These are phyloP conservation scores for Mesochorus sp. DNA, from an alignment of 2,888 invertebrate species.

Conservation along the genomic window DNA sequence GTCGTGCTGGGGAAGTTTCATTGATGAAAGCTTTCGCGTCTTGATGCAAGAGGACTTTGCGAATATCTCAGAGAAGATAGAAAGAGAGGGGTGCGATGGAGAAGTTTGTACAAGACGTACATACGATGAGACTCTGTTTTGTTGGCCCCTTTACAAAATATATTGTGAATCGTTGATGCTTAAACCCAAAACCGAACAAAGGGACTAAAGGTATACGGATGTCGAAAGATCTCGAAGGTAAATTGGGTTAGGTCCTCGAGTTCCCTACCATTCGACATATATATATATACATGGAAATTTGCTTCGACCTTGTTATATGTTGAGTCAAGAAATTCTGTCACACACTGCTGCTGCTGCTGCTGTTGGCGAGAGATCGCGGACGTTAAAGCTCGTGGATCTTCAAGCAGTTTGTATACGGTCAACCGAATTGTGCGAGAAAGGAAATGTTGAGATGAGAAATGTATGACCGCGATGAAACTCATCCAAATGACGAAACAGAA, in stretches of 20 bases:
- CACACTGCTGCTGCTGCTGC: background rate
- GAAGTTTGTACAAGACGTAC: conserved; percentile 12
- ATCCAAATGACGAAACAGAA: conserved; percentile 14
- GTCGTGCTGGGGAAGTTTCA: conserved; percentile 71
- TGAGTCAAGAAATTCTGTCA: conserved; percentile 16
- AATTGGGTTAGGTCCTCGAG: background rate
- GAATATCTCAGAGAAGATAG: conserved; percentile 37
- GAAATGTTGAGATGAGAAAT: conserved; percentile 48
- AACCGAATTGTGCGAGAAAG: conserved; percentile 11
- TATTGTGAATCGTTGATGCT: too few relatives aligned
- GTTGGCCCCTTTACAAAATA: too few relatives aligned
- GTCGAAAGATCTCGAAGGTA: too few relatives aligned
- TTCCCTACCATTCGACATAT: background rate
- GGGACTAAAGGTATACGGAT: too few relatives aligned
- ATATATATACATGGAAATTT: too few relatives aligned
- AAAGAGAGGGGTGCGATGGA: background rate
- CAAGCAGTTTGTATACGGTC: too few relatives aligned
- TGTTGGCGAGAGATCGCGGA: too few relatives aligned
- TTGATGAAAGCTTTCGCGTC: conserved; percentile 69
- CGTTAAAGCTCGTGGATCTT: conserved; percentile 2
- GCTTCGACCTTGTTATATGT: background rate
- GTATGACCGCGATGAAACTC: conserved; percentile 38
- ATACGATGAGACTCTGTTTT: too few relatives aligned
- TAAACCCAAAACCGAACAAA: too few relatives aligned
- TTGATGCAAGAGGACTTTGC: conserved; percentile 40